Base-by-base conservation (phyloP, 2,113 vertebrate species). In the Spea bombifrons region DNA sequence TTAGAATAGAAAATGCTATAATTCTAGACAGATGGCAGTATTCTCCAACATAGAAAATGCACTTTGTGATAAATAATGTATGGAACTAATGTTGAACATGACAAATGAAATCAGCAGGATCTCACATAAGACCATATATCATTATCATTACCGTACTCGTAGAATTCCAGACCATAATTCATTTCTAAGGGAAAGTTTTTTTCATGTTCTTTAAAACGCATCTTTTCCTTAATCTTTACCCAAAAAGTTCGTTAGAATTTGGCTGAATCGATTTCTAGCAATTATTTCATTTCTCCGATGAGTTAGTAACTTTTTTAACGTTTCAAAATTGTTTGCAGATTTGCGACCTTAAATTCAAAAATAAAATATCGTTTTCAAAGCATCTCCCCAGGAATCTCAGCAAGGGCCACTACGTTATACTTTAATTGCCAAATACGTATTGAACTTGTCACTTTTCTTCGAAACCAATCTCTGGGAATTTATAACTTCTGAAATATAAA, bases 1-100 rank as follows among this genome's bases (percentile, higher is more conserved):
- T 64, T 66, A 46, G 61, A 65, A 72, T 66, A 47, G 76, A 72
- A 71, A 78, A 78, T 73, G 63, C 76, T 48, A 78, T 78, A 78
- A 78, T 72, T 78, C 76, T 55, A 52, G 61, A 53, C 76, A 78
- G 76, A 78, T 78, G 76, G 76, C 76, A 78, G 76, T 72, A 55
- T 78, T 66, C 70, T 66, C 69, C 5, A 61, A 78, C 57, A 78
- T 72, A 66, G 61, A 78, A 66, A 78, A 78, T 78, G 49, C 76
- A 72, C 64, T 73, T 78, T 78, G 61, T 64, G 76, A 71, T 78
- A 78, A 78, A 78, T 78, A 78, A 78, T 65, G 45, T 53, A 78
- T 78, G 48, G 59, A 78, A 72, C 57, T 52, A 52, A 71, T 64
- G 76, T 65, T 78, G 76, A 71, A 64, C 76, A 73, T 78, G 68